phyloP scores from a whole-genome alignment of 2,888 invertebrate species.

The Chrysodeixis includens region DNA sequence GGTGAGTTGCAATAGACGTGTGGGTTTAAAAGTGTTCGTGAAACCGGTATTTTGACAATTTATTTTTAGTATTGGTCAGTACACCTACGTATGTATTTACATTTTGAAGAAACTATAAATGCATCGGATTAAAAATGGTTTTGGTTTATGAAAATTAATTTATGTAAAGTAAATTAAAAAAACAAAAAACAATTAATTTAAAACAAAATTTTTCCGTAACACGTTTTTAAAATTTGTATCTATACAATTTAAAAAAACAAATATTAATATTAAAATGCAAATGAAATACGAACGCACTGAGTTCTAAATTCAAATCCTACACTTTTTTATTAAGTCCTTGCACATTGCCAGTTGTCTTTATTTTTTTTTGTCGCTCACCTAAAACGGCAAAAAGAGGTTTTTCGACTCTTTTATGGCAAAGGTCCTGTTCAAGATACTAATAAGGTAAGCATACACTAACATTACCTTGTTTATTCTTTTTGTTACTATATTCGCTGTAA shows the following conservation, averaged over 20 bases:
- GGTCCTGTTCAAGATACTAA: conserved; percentile 22
- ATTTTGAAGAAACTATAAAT: too few species aligned
- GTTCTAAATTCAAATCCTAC: not conserved
- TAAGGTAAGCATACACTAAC: conserved; percentile 11
- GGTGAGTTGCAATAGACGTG: not conserved
- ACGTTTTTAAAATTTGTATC: too few species aligned
- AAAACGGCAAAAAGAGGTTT: conserved; percentile 17
- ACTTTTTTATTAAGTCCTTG: not conserved
- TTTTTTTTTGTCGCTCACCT: conserved; percentile 14
- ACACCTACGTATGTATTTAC: too few species aligned
- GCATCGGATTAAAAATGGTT: too few species aligned
- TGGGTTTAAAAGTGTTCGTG: not conserved
- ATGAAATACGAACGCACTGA: not conserved
- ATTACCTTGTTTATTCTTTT: not conserved
- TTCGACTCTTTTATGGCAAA: conserved; percentile 33
- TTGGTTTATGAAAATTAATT: too few species aligned
- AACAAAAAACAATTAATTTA: too few species aligned
- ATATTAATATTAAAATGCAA: not conserved
- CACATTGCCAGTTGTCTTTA: not conserved
- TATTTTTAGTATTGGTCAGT: not conserved
- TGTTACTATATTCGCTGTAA: not conserved
- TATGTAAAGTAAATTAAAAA: too few species aligned
- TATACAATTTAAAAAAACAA: not conserved
- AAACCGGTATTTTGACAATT: not conserved
- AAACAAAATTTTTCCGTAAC: too few species aligned